Percentiles rank a stretch among this genome's conserved stretches.
Evolutionary conservation across 2,888 invertebrate species (phyloP).

Genomic region (Gymnoscelis rufifasciata): DNA sequence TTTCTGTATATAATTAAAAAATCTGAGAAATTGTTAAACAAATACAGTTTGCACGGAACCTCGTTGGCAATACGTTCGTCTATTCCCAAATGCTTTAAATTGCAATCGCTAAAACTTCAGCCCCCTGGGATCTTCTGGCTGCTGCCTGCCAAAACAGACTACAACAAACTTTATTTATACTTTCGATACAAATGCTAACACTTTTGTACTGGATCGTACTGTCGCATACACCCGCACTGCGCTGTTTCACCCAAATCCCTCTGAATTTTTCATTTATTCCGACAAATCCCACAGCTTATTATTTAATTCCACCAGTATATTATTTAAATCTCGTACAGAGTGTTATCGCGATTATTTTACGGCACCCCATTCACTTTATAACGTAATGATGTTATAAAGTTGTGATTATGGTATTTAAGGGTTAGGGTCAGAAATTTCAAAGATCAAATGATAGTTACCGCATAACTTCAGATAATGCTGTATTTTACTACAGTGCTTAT

Average conservation of each 20-base stretch:
- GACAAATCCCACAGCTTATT: constrained; percentile 20
- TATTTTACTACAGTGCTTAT: too few relatives aligned
- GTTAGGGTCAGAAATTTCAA: too few relatives aligned
- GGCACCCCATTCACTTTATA: constrained; percentile 14
- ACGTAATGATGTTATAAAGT: neutral
- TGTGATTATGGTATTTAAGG: neutral
- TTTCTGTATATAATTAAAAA: too few relatives aligned
- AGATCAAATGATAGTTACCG: too few relatives aligned
- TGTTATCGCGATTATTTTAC: constrained; percentile 29
- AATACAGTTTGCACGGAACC: too few relatives aligned
- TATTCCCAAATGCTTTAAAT: neutral
- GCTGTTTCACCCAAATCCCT: constrained; percentile 15
- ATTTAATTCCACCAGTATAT: constrained; percentile 19
- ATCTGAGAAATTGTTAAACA: too few relatives aligned
- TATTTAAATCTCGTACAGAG: too few relatives aligned
- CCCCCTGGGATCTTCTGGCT: neutral
- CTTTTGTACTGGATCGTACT: constrained; percentile 5
- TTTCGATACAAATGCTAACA: neutral
- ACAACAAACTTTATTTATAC: neutral
- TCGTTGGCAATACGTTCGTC: neutral
- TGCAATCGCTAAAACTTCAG: neutral
- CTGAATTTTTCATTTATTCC: constrained; percentile 33
- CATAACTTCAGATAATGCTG: too few relatives aligned
- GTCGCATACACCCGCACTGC: constrained; percentile 23
- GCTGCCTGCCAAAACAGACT: neutral